Conservation (phyloP, 2,888 invertebrate genomes). For the Mechanitis messenoides region DNA sequence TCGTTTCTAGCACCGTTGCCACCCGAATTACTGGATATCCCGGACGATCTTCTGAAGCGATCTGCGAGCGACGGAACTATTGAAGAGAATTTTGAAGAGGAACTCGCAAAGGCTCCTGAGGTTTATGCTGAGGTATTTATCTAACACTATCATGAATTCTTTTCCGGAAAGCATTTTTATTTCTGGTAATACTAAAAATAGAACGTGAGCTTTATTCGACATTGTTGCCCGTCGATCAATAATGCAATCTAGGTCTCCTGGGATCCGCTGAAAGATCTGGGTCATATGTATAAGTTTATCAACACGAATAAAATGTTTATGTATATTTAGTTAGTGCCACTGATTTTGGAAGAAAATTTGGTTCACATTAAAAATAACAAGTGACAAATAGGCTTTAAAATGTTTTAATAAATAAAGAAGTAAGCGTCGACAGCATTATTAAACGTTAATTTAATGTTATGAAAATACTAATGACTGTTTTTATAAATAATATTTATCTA, state of each 20-base stretch:
- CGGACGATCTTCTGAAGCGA: constrained; percentile 48
- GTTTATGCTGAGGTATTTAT: constrained; percentile 55
- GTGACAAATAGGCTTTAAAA: neutral
- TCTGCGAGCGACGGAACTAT: constrained; percentile 91
- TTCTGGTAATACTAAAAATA: neutral
- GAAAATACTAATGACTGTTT: too few species aligned
- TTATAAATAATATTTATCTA: too few species aligned
- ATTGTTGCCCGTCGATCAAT: constrained; percentile 23
- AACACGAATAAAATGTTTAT: constrained; percentile 9
- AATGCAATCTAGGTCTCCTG: constrained; percentile 29
- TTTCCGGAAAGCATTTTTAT: neutral
- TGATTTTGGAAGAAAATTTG: too few species aligned
- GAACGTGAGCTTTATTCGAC: constrained; percentile 8
- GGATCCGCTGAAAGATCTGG: constrained; percentile 22
- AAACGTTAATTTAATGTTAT: neutral
- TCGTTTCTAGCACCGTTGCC: constrained; percentile 54
- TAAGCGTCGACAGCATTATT: neutral
- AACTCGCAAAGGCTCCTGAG: constrained; percentile 82
- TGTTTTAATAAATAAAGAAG: neutral
- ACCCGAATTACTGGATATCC: constrained; percentile 55
- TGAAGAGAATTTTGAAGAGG: constrained; percentile 94
- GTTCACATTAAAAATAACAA: too few species aligned
- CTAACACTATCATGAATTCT: neutral
- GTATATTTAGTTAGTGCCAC: too few species aligned
- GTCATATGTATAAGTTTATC: constrained; percentile 21